Evolutionary conservation across 2,888 invertebrate species (phyloP).

Genomic region (Bruchidius siliquastri): DNA sequence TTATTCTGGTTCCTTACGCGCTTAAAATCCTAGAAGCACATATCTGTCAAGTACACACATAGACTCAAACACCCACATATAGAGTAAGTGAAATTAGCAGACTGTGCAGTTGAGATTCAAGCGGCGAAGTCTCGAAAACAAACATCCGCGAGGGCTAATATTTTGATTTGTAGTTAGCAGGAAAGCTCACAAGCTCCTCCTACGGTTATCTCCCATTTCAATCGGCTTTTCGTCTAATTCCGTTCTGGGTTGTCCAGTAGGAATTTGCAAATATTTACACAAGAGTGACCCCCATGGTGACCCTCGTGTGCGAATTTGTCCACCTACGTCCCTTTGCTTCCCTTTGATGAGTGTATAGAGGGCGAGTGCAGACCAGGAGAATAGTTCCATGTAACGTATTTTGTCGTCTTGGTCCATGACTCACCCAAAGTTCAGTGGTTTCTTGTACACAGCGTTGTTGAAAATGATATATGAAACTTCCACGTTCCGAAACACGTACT

Average conservation of each 20-base stretch:
- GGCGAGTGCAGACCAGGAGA: neutral
- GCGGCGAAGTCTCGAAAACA: neutral
- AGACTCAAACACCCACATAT: neutral
- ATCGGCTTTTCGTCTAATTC: conserved; percentile 18
- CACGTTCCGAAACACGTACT: too few relatives aligned
- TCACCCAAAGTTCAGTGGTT: too few relatives aligned
- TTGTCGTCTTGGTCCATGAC: too few relatives aligned
- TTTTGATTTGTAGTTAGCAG: conserved; percentile 29
- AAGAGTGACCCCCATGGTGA: conserved; percentile 11
- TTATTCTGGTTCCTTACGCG: too few relatives aligned
- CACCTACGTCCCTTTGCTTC: neutral
- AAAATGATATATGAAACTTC: too few relatives aligned
- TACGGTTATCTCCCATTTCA: conserved; percentile 3
- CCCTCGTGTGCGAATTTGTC: neutral
- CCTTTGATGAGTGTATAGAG: neutral
- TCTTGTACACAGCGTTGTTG: too few relatives aligned
- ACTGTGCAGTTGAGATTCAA: neutral
- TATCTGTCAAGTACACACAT: neutral
- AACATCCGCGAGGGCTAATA: conserved; percentile 10
- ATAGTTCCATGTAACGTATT: too few relatives aligned
- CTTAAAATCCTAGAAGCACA: too few relatives aligned
- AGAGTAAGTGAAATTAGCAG: neutral
- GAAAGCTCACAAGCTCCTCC: conserved; percentile 11
- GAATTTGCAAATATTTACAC: conserved; percentile 17
- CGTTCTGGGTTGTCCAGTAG: conserved; percentile 1